Evolutionary conservation across 1,140 invertebrate genomes (phyloP).

Genomic region (Nasonia vitripennis): DNA sequence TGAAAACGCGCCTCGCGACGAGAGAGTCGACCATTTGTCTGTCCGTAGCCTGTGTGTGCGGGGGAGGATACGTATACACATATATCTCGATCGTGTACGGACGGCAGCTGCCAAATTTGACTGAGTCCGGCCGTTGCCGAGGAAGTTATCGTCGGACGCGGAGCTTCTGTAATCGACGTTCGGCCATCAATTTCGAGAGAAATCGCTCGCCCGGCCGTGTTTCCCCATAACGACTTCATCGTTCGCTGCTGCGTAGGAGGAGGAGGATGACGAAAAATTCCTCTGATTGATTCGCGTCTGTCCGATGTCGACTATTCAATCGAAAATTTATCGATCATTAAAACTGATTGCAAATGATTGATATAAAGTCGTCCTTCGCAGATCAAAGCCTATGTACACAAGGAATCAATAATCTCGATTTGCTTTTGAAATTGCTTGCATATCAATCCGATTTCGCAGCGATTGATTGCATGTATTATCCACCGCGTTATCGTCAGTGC

Average conservation of each 20-base stretch:
- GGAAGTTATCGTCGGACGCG: constrained; percentile 18
- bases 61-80: neutral
- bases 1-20: neutral
- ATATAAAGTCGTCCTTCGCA: neutral
- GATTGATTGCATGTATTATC: constrained; percentile 1
- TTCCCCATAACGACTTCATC: neutral
- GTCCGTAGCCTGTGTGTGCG: neutral
- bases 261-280: neutral
- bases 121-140: neutral
- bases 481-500: neutral
- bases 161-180: constrained; percentile 14
- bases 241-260: neutral
- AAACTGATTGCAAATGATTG: neutral
- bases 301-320: neutral
- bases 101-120: constrained; percentile 2
- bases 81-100: neutral
- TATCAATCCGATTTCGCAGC: neutral
- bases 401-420: neutral
- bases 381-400: neutral
- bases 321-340: neutral
- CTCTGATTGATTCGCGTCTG: neutral
- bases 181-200: constrained; percentile 6
- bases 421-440: neutral
- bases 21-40: neutral
- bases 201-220: neutral